phyloP scores from a whole-genome alignment of 92 coral and sea anemone genomes.

The Paramuricea clavata region DNA sequence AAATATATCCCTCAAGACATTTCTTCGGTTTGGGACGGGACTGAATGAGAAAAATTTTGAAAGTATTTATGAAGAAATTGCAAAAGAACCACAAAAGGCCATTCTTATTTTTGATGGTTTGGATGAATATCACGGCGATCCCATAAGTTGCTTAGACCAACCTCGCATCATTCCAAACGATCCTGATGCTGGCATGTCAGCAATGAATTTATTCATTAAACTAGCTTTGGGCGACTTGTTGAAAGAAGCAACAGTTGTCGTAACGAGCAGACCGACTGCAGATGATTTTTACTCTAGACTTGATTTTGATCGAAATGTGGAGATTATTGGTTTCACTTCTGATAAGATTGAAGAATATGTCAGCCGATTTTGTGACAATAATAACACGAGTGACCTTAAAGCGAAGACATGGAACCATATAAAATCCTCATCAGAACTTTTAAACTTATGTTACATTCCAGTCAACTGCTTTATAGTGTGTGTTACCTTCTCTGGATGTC shows the following conservation, averaged over 20 bases:
- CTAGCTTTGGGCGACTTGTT: conserved; percentile 50
- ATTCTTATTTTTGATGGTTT: conserved; percentile 73
- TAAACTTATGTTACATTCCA: conserved; percentile 67
- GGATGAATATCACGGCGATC: conserved; percentile 57
- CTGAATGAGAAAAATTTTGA: conserved; percentile 6
- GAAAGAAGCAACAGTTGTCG: conserved; percentile 67
- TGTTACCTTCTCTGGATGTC: background rate
- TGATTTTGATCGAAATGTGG: conserved; percentile 53
- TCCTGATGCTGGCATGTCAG: conserved; percentile 7
- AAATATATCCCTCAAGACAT: conserved; percentile 38
- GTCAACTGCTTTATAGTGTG: conserved; percentile 70
- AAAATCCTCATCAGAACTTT: conserved; percentile 31
- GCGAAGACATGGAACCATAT: conserved; percentile 48
- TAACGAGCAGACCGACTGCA: conserved; percentile 67
- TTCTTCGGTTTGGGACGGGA: conserved; percentile 24
- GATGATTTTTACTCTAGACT: conserved; percentile 29
- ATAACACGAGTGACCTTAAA: background rate
- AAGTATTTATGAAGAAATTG: conserved; percentile 28
- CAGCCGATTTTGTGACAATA: conserved; percentile 3
- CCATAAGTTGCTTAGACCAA: conserved; percentile 10
- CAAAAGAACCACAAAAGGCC: conserved; percentile 46
- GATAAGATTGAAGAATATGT: conserved; percentile 62
- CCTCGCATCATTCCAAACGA: conserved; percentile 13
- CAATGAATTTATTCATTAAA: conserved; percentile 59
- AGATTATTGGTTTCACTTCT: conserved; percentile 69